These are phyloP conservation scores for Lophochroa leadbeateri DNA, from an alignment of 2,113 vertebrate genomes.

Conservation along the genomic window DNA sequence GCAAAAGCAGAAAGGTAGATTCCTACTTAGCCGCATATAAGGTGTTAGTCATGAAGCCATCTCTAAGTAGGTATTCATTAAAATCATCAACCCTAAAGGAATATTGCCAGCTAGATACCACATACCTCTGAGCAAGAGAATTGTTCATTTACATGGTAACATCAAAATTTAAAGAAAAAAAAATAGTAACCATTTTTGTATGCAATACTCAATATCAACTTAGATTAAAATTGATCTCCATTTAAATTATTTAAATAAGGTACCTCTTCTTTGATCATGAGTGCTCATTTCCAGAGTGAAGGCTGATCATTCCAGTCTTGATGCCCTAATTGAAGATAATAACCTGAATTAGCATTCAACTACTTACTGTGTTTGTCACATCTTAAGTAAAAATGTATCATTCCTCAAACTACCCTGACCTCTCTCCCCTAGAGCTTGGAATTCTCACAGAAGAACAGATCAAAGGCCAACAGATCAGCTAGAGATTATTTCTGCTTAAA, in stretches of 20 bases:
- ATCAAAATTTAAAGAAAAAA: slow-evolving; percentile 9
- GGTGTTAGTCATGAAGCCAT: background rate
- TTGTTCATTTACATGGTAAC: slow-evolving; percentile 22
- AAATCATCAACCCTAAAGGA: background rate
- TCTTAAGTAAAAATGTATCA: background rate
- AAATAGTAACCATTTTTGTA: slow-evolving; percentile 11
- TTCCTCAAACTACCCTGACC: background rate
- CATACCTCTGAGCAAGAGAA: background rate
- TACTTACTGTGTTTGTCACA: slow-evolving; percentile 22
- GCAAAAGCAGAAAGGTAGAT: background rate
- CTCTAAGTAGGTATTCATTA: background rate
- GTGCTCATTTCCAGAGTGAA: slow-evolving; percentile 36
- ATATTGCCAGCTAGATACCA: slow-evolving; percentile 11
- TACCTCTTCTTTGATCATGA: slow-evolving; percentile 46
- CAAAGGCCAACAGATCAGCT: background rate
- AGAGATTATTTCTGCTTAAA: background rate
- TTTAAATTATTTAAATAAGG: slow-evolving; percentile 68
- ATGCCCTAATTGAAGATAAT: slow-evolving; percentile 54
- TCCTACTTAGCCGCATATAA: background rate
- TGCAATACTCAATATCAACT: slow-evolving; percentile 42
- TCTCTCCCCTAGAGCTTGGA: background rate
- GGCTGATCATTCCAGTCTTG: background rate
- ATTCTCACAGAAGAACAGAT: background rate
- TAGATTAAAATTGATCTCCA: slow-evolving; percentile 61
- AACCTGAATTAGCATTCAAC: slow-evolving; percentile 36